Conservation (phyloP, 2,113 vertebrate species). For the Cinclus mexicanus region DNA sequence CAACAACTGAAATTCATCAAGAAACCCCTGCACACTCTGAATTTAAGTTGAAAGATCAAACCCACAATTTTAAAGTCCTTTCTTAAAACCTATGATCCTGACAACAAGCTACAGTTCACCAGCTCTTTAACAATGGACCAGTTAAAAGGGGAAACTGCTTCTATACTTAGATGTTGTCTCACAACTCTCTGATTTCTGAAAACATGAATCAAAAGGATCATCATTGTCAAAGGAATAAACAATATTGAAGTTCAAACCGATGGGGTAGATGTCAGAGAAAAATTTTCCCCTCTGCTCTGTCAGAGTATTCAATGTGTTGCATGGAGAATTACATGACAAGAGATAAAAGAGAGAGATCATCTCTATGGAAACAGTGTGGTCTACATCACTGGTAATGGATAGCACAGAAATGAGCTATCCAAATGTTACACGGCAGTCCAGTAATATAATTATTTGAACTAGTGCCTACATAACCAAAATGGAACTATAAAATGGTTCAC, state of each 20-base stretch:
- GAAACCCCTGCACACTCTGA: background rate
- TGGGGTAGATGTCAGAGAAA: background rate
- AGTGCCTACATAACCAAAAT: constrained; percentile 10
- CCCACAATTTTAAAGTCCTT: background rate
- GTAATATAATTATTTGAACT: constrained; percentile 24
- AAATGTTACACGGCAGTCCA: constrained; percentile 33
- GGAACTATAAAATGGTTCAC: background rate
- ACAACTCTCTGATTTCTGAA: background rate
- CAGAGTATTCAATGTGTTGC: constrained; percentile 3
- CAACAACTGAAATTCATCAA: background rate
- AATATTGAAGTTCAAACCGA: background rate
- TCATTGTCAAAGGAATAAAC: background rate
- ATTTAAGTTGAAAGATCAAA: background rate
- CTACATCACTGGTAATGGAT: background rate
- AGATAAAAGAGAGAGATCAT: constrained; percentile 36
- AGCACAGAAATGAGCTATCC: constrained; percentile 20
- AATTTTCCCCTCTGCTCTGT: background rate
- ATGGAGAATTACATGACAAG: background rate
- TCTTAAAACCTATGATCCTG: background rate
- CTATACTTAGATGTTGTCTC: background rate
- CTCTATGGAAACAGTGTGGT: constrained; percentile 58
- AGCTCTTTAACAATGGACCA: background rate
- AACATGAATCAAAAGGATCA: background rate
- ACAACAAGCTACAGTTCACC: background rate
- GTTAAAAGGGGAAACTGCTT: background rate